Conservation (phyloP, 2,113 vertebrate species). For the Pelecanus crispus region DNA sequence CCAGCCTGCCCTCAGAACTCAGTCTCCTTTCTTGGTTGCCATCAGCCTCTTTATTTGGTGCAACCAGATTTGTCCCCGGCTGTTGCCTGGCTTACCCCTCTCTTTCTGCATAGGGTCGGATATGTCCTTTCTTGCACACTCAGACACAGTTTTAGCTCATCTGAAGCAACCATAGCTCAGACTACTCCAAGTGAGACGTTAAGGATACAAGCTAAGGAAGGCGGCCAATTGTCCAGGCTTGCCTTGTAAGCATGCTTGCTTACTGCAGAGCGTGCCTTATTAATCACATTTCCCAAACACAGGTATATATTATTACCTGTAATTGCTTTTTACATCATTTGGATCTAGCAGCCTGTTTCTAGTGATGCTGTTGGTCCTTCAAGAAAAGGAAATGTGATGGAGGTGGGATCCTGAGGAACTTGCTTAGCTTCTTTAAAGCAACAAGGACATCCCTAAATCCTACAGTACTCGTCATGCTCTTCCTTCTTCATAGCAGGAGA, state of each 20-base stretch:
- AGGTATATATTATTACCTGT: not conserved
- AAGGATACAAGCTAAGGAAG: not conserved
- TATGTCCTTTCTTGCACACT: not conserved
- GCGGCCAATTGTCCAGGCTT: not conserved
- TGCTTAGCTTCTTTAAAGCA: not conserved
- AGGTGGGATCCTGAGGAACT: not conserved
- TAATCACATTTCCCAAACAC: not conserved
- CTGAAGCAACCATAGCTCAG: not conserved
- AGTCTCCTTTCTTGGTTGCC: not conserved
- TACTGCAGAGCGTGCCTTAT: not conserved
- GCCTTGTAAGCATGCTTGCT: not conserved
- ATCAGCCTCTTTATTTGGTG: not conserved
- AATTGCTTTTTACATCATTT: not conserved
- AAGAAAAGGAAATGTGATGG: not conserved
- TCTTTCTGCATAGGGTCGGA: rapidly evolving
- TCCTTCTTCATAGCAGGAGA: not conserved
- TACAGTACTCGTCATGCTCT: rapidly evolving
- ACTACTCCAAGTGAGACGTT: not conserved
- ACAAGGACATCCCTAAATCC: not conserved
- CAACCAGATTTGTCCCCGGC: not conserved
- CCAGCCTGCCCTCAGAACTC: not conserved
- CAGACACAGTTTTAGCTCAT: not conserved
- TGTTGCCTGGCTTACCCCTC: not conserved
- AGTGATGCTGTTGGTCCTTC: not conserved
- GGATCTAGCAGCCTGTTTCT: not conserved